Conservation (phyloP, 2,797 vertebrate genomes). For the Ceyx erithaca region DNA sequence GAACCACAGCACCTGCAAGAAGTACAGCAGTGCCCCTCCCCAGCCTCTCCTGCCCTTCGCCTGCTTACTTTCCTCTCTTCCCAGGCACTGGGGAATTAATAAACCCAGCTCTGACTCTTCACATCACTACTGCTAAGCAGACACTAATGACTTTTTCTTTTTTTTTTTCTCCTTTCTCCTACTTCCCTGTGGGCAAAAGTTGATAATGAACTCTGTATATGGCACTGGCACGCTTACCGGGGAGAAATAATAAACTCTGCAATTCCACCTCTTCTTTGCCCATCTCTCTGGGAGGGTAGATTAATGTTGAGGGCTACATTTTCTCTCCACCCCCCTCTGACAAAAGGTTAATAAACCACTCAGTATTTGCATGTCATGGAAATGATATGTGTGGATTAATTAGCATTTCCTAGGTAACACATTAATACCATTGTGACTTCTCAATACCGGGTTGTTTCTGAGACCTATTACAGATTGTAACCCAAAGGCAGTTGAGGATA, state of each 20-base stretch:
- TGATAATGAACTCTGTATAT: constrained; percentile 29
- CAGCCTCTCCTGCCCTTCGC: background rate
- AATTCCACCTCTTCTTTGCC: constrained; percentile 9
- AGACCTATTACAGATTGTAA: background rate
- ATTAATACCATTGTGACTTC: background rate
- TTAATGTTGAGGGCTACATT: background rate
- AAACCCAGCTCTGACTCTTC: background rate
- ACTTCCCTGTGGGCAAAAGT: background rate
- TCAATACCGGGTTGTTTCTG: background rate
- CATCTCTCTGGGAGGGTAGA: background rate
- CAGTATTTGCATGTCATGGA: background rate
- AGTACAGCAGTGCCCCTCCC: background rate
- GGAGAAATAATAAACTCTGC: constrained; percentile 25
- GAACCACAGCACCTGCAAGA: background rate
- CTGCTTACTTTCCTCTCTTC: background rate
- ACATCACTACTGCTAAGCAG: background rate
- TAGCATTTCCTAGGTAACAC: constrained; percentile 42
- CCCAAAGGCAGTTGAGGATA: constrained; percentile 12
- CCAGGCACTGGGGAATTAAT: background rate
- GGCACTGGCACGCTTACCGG: background rate
- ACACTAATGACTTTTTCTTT: background rate
- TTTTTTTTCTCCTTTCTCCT: background rate
- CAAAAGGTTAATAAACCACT: constrained; percentile 45
- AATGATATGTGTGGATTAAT: constrained; percentile 29
- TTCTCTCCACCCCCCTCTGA: background rate